Evolutionary conservation across 2,888 invertebrate species (phyloP), one percentile per base, ranked within the genome.

Genomic region (Mesoligia furuncula): DNA sequence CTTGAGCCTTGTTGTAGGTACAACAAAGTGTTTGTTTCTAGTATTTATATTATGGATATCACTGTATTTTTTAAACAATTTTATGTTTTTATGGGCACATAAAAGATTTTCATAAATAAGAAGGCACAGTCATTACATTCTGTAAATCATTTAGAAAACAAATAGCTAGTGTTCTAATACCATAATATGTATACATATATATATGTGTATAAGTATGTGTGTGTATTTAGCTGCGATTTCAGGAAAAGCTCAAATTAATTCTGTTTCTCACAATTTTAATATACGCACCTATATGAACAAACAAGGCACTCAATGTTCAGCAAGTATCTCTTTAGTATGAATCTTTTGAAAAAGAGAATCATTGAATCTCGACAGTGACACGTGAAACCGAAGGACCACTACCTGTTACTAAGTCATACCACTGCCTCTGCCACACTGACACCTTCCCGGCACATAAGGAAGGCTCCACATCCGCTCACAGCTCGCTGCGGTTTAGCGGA

Each of bases 401-500:
- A 13, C 39, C 8, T 17, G 6, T 61, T 20, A 59, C 36, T 54
- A 51, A 45, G 54, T 57, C 7, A 54, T 45, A 17, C 0, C 51
- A 39, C 7, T 72, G 3, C 31, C 2, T 31, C 31, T 31, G 76
- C 27, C 45, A 64, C 45, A 57, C 20, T 51, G 36, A 67, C 66
- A 70, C 42, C 13, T 36, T 68, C 27, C 27, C 54, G 17, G 59
- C 42, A 20, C 59, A 36, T 45, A 61, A 31, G 65, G 61, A 42
- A 68, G 11, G 27, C 59, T 64, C 45, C 69, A 36, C 62, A 61
- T 66, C 36, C 66, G 48, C 27, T 75, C 36, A n/a, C 68, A 73
- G 13, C 61, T 69, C 75, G 75, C 65, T 67, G 80, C 48, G 78
- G 77, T 78, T 76, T 84, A 65, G 81, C 61, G 65, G 74, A 64